A percentile compares a stretch with the other conserved stretches of the same genome.
Evolutionary conservation across 2,888 invertebrate species (phyloP).

Genomic region (Nasonia oneida): DNA sequence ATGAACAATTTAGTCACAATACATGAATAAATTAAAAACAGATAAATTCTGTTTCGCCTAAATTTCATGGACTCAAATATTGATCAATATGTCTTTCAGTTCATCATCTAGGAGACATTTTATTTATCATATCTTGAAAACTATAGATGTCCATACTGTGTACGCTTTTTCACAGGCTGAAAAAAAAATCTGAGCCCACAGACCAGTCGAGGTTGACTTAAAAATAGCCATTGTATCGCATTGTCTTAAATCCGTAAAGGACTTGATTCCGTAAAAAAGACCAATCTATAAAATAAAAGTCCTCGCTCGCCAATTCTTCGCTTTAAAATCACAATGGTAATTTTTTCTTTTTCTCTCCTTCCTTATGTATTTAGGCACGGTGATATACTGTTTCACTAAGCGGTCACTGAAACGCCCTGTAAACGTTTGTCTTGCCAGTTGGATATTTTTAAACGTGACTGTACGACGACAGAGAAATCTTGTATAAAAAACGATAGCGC

Average conservation of each 20-base stretch:
- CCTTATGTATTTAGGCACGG: background rate
- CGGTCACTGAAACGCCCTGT: background rate
- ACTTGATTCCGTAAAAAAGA: constrained; percentile 8
- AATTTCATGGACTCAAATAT: too few species aligned
- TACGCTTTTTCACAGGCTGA: background rate
- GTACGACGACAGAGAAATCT: background rate
- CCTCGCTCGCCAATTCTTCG: background rate
- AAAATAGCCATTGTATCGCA: constrained; percentile 12
- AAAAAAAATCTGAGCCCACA: background rate
- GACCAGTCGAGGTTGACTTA: background rate
- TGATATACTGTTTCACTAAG: background rate
- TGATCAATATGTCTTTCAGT: background rate
- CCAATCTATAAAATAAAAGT: background rate
- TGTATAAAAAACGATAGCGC: background rate
- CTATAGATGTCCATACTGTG: background rate
- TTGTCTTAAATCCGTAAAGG: constrained; percentile 14
- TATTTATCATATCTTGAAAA: background rate
- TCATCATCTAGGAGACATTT: background rate
- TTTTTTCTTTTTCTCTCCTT: background rate
- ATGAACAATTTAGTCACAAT: background rate
- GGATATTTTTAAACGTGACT: constrained; percentile 21
- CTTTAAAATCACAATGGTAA: background rate
- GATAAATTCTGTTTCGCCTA: too few species aligned
- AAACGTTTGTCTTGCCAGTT: background rate
- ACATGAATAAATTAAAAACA: too few species aligned